Evolutionary conservation across 2,797 vertebrate species (phyloP), one percentile per base, ranked within the genome.

Genomic region (Peromyscus attwateri): DNA sequence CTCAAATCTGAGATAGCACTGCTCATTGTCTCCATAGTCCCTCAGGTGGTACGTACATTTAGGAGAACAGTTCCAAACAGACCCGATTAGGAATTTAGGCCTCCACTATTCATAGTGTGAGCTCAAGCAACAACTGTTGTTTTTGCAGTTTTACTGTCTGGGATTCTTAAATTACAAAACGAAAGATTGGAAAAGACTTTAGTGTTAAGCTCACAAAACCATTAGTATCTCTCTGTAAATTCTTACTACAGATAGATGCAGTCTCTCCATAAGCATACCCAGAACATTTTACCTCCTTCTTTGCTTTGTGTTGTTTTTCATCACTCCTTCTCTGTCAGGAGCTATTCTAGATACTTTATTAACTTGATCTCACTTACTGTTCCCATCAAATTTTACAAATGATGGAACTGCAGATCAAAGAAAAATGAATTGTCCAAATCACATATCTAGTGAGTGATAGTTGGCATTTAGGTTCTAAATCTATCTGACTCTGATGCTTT

Each of bases 171-270:
- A 94, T 83, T 60, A 70, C 55, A 71, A 77, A 77, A 52, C 3
- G 66, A 9, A 37, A 84, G 13, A 71, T 64, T 96, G 6, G 70
- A 96, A 95, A 95, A 49, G 49, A 75, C 34, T 40, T 96, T 5
- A 83, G 3, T 16, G 3, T 21, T 60, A 43, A 94, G 37, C 21
- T 79, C 64, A 75, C 21, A 73, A 87, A 93, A 43, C 11, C 25
- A 64, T 64, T 70, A 75, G 37, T 93, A 89, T 62, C 29, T 83
- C 27, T 96, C 25, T 6, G 64, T 91, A 46, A 87, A 12, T 89
- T 96, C 19, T 37, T 4, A 31, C 2, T 34, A 76, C 62, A 64
- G 37, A 89, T 29, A 60, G 34, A 81, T 40, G 7, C 80, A 85
- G 19, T 92, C 49, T 76, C 29, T 89, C 6, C 34, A 70, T 87